Evolutionary conservation across 2,797 vertebrate genomes (phyloP).

Genomic region (Brotula barbata): DNA sequence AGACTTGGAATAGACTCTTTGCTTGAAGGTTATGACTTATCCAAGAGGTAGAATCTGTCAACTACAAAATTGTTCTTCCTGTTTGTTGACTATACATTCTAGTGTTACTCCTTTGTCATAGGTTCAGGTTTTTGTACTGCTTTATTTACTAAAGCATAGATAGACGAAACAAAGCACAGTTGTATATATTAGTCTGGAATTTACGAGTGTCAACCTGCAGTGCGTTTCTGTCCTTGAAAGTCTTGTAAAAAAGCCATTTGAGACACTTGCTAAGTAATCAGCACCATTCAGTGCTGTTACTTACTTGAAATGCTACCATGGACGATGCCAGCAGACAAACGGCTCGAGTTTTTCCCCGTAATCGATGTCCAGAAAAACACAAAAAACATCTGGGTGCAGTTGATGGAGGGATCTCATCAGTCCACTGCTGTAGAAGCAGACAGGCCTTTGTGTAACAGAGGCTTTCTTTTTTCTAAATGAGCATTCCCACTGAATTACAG

Average conservation of each 20-base stretch:
- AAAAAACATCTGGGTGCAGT: slow-evolving; percentile 49
- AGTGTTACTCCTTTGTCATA: slow-evolving; percentile 54
- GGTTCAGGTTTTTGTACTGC: slow-evolving; percentile 66
- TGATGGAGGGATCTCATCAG: slow-evolving; percentile 54
- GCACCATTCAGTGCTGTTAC: slow-evolving; percentile 55
- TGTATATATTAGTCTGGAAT: slow-evolving; percentile 61
- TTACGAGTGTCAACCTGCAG: slow-evolving; percentile 44
- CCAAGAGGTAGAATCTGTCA: slow-evolving; percentile 60
- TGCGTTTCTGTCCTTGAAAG: slow-evolving; percentile 57
- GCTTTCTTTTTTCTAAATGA: slow-evolving; percentile 72
- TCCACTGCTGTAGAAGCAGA: slow-evolving; percentile 60
- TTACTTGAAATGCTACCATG: slow-evolving; percentile 62
- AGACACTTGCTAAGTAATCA: slow-evolving; percentile 52
- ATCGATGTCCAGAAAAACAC: slow-evolving; percentile 59
- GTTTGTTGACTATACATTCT: slow-evolving; percentile 62
- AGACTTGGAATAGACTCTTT: slow-evolving; percentile 62
- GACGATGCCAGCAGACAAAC: slow-evolving; percentile 64
- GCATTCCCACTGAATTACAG: slow-evolving; percentile 76
- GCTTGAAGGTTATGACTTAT: slow-evolving; percentile 57
- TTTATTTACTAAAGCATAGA: slow-evolving; percentile 64
- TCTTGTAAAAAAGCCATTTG: slow-evolving; percentile 65
- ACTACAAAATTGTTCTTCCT: slow-evolving; percentile 64
- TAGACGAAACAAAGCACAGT: slow-evolving; percentile 67
- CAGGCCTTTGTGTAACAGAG: slow-evolving; percentile 61
- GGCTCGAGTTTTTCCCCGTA: slow-evolving; percentile 51